Evolutionary conservation across 1,140 invertebrate genomes (phyloP), one percentile per base, ranked within the genome.

Genomic region (Adoxophyes honmai): DNA sequence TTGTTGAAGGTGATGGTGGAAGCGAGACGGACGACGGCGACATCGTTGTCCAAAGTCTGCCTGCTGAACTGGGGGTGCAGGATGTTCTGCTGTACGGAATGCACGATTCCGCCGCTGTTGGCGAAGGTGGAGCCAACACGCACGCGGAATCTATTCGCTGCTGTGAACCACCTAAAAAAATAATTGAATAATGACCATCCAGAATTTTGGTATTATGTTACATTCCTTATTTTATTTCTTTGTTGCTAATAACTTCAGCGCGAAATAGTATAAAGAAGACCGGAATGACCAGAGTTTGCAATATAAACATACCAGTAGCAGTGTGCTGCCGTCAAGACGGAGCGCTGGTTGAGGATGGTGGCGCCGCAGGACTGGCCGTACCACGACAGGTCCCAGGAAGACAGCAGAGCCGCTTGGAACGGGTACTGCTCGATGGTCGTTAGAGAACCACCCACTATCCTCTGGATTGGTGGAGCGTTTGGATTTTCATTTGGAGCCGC

Each of bases 31-130:
- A 74, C 18, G 7, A 74, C 57, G 13, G 93, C 93, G 9, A 94
- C 68, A 62, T 95, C 93, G 65, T 94, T 92, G 1, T 88, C 75
- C 1, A 92, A 92, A 0, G 62, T 60, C 0, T 79, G 55, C n/a
- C n/a, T n/a, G 54, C 91, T 90, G 64, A 90, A 94, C 4, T 85
- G 56, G 0, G 90, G 88, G 66, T 94, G 92, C 14, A 56, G 56
- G 7, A 54, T 52, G 10, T 72, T 64, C 4, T 34, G 90, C 55
- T 3, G 4, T 0, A 59, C 13, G 5, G 7, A 62, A 14, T 70
- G 55, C 13, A 72, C 60, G 1, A 18, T 37, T 0, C 74, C 71
- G 4, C 68, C 71, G 18, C 68, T 72, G 59, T 62, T 66, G 3
- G 68, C 62, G 6, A 57, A 66, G 0, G 62, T 59, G 9, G 73